Evolutionary conservation across 2,113 vertebrate species (phyloP).

Genomic region (Notarius quadriscutis): DNA sequence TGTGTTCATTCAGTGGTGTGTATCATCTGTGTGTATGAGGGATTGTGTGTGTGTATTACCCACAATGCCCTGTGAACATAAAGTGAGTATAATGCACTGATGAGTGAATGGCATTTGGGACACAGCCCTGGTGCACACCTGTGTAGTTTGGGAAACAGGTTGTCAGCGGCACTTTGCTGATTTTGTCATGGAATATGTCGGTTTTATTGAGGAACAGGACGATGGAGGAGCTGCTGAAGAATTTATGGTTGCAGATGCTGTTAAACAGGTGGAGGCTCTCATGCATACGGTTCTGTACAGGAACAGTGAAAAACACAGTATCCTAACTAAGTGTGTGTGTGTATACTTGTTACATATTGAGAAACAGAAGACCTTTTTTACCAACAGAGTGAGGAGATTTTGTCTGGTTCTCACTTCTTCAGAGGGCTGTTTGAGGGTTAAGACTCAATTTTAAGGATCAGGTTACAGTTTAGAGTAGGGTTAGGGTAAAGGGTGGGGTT

Average conservation of each 20-base stretch:
- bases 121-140: slow-evolving; percentile 61
- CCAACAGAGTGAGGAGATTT: too few species aligned
- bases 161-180: slow-evolving; percentile 83
- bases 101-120: not conserved
- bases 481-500: too few species aligned
- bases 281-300: slow-evolving; percentile 81
- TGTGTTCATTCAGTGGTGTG: not conserved
- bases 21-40: not conserved
- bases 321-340: not conserved
- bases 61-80: too few species aligned
- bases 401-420: too few species aligned
- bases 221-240: slow-evolving; percentile 81
- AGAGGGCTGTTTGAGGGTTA: too few species aligned
- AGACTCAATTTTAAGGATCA: too few species aligned
- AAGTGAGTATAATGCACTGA: not conserved
- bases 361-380: too few species aligned
- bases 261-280: slow-evolving; percentile 86
- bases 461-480: too few species aligned
- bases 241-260: slow-evolving; percentile 87
- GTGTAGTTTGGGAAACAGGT: slow-evolving; percentile 84
- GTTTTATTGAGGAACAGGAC: slow-evolving; percentile 88
- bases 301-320: slow-evolving; percentile 33
- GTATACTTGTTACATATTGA: too few species aligned
- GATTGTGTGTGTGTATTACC: not conserved
- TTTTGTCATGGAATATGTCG: slow-evolving; percentile 83